Base-by-base conservation (phyloP, 2,113 vertebrate species). In the Sorex araneus region DNA sequence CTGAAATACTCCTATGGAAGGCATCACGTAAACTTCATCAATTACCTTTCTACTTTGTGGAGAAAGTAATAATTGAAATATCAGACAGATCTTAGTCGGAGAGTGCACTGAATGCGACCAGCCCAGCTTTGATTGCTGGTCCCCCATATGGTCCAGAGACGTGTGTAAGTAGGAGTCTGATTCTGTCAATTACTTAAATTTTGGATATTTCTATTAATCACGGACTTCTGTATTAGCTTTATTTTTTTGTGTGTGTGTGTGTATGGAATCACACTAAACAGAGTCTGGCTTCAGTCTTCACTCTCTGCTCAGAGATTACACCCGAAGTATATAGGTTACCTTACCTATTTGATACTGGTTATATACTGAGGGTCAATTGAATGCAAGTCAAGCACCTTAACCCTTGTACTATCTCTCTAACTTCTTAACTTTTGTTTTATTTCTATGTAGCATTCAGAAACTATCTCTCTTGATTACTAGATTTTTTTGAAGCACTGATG, bases 31-130 rank as follows among this genome's bases (percentile, higher is more conserved):
- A 57, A 69, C 3, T 43, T 76, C 30, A 85, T 21, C 25, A 43
- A 8, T 10, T 63, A 16, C 60, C 34, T 45, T 57, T 28, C 81
- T 82, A 18, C 6, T 92, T n/a, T 50, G 6, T 43, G 70, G 25
- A 60, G 13, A 63, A 84, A 71, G 25, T 10, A 81, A 79, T 47
- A 27, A 78, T 6, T 85, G 12, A 93, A 78, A 83, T 79, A 19
- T 79, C 32, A 76, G 54, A n/a, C 2, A 40, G 6, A 16, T 67
- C 36, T 78, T 54, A 10, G 79, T 7, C 11, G 28, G 28, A 30
- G 40, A 88, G 50, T 40, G 7, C 40, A 40, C 40, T 40, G 40
- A 40, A 40, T 40, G 40, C 7, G 40, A 40, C 40, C 40, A 40
- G 40, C 40, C 7, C 40, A 7, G 7, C 40, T 40, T 40, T 40